Evolutionary conservation across 92 coral and sea anemone genomes (phyloP).

Genomic region (Meandrina meandrites): DNA sequence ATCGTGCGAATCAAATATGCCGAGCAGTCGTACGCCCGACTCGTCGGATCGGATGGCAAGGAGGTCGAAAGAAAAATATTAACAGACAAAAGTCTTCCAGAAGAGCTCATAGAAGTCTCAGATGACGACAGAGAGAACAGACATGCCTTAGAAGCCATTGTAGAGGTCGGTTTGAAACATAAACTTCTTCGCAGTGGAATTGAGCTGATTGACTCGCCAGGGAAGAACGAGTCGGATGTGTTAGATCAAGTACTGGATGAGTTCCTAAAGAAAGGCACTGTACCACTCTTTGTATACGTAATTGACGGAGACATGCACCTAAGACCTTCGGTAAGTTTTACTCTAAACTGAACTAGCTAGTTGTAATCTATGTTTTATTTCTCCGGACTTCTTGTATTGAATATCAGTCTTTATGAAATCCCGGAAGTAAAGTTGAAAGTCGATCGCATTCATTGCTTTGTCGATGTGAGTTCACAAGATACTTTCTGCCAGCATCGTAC

Average conservation of each 20-base stretch:
- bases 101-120: slow-evolving; percentile 27
- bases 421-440: not conserved
- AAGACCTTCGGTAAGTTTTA: slow-evolving; percentile 50
- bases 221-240: slow-evolving; percentile 58
- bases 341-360: not conserved
- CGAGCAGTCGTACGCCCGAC: slow-evolving; percentile 31
- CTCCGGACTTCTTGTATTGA: not conserved
- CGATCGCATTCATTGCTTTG: not conserved
- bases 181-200: slow-evolving; percentile 61
- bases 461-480: not conserved
- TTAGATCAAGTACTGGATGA: slow-evolving; percentile 60
- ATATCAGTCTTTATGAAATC: not conserved
- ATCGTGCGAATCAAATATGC: slow-evolving; percentile 61
- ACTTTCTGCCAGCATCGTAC: not conserved
- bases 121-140: slow-evolving; percentile 44
- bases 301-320: slow-evolving; percentile 53
- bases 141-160: slow-evolving; percentile 31
- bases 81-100: not conserved
- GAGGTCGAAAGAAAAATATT: not conserved
- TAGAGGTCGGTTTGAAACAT: slow-evolving; percentile 65
- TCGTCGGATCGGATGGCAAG: slow-evolving; percentile 27
- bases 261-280: slow-evolving; percentile 53
- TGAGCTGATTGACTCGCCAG: slow-evolving; percentile 73
- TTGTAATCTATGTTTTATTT: not conserved
- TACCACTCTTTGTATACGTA: slow-evolving; percentile 66